Evolutionary conservation across 1,140 invertebrate genomes (phyloP).

Genomic region (Cydia fagiglandana): DNA sequence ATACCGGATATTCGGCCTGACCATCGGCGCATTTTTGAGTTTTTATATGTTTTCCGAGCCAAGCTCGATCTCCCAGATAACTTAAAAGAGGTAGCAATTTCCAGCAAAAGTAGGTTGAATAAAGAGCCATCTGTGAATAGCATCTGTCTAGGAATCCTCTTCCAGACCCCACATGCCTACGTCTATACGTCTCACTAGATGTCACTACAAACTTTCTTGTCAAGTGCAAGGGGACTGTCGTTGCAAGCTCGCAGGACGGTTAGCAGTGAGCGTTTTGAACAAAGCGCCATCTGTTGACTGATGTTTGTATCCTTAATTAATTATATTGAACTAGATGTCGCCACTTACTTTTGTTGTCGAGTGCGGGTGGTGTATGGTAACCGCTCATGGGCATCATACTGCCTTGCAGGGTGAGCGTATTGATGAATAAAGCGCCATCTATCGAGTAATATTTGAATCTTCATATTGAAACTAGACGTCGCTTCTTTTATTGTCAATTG

Average conservation of each 20-base stretch:
- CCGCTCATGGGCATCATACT: conserved; percentile 57
- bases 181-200: conserved; percentile 23
- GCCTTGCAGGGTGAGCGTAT: conserved; percentile 37
- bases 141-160: too few relatives aligned
- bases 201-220: conserved; percentile 61
- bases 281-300: not conserved
- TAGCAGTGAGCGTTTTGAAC: not conserved
- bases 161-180: too few relatives aligned
- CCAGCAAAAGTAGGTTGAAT: too few relatives aligned
- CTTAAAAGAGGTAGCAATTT: too few relatives aligned
- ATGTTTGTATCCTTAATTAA: too few relatives aligned
- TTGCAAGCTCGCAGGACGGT: conserved; percentile 47
- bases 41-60: too few relatives aligned
- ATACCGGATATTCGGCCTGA: too few relatives aligned
- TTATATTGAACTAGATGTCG: conserved; percentile 6
- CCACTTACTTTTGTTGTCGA: conserved; percentile 66
- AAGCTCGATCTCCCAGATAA: too few relatives aligned
- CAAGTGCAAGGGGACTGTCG: conserved; percentile 58
- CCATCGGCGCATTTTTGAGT: too few relatives aligned
- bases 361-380: conserved; percentile 59
- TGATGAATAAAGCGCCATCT: conserved; percentile 11
- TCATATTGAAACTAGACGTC: not conserved
- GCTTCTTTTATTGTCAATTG: conserved; percentile 63
- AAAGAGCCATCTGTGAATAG: too few relatives aligned
- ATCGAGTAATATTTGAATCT: not conserved